phyloP scores from a whole-genome alignment of 2,888 invertebrate species.

The Drosophila atroscutellata region DNA sequence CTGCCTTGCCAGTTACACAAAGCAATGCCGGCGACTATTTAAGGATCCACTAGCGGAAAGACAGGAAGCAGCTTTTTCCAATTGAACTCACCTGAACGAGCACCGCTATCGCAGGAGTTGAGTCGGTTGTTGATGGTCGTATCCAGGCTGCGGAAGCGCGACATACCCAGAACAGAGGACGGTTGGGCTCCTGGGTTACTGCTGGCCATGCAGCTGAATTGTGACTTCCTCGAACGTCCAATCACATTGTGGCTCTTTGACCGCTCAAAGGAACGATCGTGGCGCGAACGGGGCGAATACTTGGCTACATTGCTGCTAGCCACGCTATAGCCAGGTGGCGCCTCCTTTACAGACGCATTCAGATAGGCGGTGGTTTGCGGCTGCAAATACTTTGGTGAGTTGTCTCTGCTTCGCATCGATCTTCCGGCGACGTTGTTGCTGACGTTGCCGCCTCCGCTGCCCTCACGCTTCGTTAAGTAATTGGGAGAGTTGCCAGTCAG shows the following conservation, averaged over 20 bases:
- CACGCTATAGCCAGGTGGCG: constrained; percentile 80
- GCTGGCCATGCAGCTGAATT: constrained; percentile 85
- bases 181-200: constrained; percentile 44
- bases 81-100: constrained; percentile 83
- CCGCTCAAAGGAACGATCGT: constrained; percentile 80
- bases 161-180: constrained; percentile 83
- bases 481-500: constrained; percentile 85
- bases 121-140: constrained; percentile 85
- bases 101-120: constrained; percentile 86
- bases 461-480: constrained; percentile 84
- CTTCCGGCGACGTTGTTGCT: constrained; percentile 59
- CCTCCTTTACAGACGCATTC: constrained; percentile 82
- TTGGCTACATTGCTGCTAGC: constrained; percentile 43
- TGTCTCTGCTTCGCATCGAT: constrained; percentile 82
- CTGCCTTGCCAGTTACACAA: background rate
- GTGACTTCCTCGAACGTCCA: constrained; percentile 86
- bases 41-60: background rate
- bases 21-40: background rate
- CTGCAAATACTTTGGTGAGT: constrained; percentile 83
- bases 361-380: constrained; percentile 82
- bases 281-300: constrained; percentile 73
- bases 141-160: constrained; percentile 88
- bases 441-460: constrained; percentile 41
- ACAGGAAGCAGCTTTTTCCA: background rate
- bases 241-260: constrained; percentile 79